Conservation (phyloP, 2,113 vertebrate species). For the Setophaga coronata region DNA sequence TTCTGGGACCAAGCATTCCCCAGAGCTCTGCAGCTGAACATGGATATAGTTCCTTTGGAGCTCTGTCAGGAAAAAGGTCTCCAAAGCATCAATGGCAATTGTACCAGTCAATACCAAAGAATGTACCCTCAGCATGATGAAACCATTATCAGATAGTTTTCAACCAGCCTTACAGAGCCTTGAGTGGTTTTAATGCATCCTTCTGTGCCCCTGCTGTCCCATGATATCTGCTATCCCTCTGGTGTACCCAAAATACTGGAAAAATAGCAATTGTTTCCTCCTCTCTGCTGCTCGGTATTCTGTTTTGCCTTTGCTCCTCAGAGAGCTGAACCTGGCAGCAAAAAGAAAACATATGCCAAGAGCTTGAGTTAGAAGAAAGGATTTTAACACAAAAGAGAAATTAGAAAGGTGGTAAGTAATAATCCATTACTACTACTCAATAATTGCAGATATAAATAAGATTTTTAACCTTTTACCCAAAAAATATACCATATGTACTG, state of each 20-base stretch:
- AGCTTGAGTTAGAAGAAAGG: neutral
- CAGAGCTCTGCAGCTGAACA: neutral
- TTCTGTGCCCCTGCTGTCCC: neutral
- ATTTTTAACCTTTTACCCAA: neutral
- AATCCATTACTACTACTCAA: neutral
- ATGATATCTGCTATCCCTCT: neutral
- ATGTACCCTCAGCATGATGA: neutral
- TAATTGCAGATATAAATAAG: neutral
- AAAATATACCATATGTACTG: neutral
- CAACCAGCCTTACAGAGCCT: neutral
- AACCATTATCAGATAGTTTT: neutral
- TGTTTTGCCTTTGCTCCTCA: neutral
- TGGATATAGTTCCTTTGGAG: too few relatives aligned
- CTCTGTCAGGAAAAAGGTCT: neutral
- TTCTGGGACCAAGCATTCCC: neutral
- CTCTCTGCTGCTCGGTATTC: neutral
- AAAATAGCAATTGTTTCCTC: neutral
- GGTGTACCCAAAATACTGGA: neutral
- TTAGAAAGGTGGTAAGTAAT: neutral
- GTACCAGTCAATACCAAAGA: fast-evolving
- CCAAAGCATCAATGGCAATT: neutral
- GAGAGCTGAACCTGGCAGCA: neutral
- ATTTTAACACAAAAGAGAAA: neutral
- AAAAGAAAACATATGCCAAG: neutral
- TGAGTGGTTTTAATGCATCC: neutral